Conservation (phyloP, 2,113 vertebrate species). For the Mirza zaza region DNA sequence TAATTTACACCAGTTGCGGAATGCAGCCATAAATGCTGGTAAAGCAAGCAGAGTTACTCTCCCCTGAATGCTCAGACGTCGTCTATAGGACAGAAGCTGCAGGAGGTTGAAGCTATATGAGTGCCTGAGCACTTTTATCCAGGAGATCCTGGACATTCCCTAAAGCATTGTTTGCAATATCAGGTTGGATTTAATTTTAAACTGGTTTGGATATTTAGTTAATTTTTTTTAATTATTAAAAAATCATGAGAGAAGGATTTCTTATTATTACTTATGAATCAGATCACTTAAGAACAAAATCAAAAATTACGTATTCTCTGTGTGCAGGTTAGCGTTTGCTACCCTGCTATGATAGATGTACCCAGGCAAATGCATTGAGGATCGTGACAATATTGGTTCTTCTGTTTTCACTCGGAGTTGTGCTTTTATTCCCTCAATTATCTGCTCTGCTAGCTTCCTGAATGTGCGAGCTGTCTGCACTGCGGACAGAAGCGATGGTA, state of each 20-base stretch:
- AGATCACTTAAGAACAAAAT: not conserved
- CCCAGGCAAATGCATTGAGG: not conserved
- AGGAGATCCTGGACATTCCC: not conserved
- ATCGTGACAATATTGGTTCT: not conserved
- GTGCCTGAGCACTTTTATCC: not conserved
- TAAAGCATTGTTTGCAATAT: not conserved
- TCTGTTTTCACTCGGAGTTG: not conserved
- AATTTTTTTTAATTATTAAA: not conserved
- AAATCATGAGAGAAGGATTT: not conserved
- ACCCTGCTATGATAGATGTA: accelerated
- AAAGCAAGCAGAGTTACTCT: not conserved
- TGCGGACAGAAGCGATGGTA: not conserved
- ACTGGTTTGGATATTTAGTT: not conserved
- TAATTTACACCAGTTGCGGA: not conserved
- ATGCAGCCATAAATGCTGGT: not conserved
- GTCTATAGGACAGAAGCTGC: not conserved
- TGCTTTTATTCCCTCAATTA: not conserved
- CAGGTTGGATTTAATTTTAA: not conserved
- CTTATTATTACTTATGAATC: not conserved
- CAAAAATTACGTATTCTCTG: not conserved
- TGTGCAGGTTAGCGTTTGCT: not conserved
- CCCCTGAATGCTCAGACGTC: not conserved
- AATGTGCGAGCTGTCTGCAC: not conserved
- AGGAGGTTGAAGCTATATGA: not conserved
- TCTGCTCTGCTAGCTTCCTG: not conserved